These are phyloP conservation scores for Gallinago nigripennis DNA, from an alignment of 2,797 vertebrate species.

Conservation along the genomic window DNA sequence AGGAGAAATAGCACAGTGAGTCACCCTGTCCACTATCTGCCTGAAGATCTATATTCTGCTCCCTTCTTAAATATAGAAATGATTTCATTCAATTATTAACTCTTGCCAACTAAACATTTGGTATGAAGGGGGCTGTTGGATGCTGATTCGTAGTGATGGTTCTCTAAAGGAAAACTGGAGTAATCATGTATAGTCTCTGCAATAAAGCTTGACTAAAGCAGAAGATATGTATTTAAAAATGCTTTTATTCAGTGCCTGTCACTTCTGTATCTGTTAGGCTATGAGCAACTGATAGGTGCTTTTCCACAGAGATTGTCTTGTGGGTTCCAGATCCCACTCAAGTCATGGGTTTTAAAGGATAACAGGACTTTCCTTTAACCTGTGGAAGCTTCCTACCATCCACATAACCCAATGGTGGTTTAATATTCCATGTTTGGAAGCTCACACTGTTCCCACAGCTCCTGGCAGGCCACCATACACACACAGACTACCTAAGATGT, in stretches of 20 bases:
- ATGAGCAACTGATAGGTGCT: conserved; percentile 30
- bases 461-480: not conserved
- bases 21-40: conserved; percentile 50
- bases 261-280: conserved; percentile 23
- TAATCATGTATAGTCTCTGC: conserved; percentile 47
- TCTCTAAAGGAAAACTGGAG: conserved; percentile 51
- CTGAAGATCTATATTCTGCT: conserved; percentile 44
- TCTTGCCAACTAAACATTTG: conserved; percentile 25
- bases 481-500: not conserved
- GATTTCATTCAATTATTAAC: conserved; percentile 61
- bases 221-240: conserved; percentile 49
- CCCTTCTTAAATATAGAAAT: conserved; percentile 60
- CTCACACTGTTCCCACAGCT: not conserved
- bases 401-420: not conserved
- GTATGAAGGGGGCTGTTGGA: conserved; percentile 4
- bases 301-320: not conserved
- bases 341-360: not conserved
- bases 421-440: not conserved
- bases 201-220: conserved; percentile 58
- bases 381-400: not conserved
- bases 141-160: conserved; percentile 49
- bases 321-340: not conserved
- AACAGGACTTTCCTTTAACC: not conserved
- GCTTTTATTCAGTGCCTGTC: conserved; percentile 57
- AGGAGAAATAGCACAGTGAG: conserved; percentile 59